Conservation (phyloP, 2,797 vertebrate species). For the Serranus cabrilla region DNA sequence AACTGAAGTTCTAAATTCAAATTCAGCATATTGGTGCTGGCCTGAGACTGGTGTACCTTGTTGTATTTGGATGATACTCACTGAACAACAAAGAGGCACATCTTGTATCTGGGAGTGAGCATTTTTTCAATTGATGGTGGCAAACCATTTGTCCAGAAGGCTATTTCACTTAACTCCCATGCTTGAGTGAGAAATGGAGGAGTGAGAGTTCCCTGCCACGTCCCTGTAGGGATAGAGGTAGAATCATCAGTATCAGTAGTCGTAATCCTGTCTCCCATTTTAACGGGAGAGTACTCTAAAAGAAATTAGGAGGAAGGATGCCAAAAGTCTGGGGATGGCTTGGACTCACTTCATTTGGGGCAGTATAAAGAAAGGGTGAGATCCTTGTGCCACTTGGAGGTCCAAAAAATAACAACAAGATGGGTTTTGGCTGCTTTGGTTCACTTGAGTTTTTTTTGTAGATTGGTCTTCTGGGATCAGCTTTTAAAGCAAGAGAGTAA, state of each 20-base stretch:
- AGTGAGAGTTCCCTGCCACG: constrained; percentile 16
- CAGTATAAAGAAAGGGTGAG: constrained; percentile 11
- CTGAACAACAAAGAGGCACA: constrained; percentile 13
- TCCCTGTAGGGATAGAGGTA: constrained; percentile 15
- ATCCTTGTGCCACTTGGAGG: constrained; percentile 4
- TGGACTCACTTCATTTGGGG: constrained; percentile 19
- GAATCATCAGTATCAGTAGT: not conserved
- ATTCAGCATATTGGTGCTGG: constrained; percentile 4
- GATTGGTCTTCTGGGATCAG: not conserved
- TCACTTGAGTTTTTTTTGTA: not conserved
- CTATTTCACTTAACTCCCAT: constrained; percentile 36
- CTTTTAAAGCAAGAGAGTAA: not conserved
- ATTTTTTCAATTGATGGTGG: constrained; percentile 30
- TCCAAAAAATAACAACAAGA: constrained; percentile 11
- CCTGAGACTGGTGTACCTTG: constrained; percentile 6
- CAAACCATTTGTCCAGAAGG: constrained; percentile 39
- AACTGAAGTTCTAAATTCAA: constrained; percentile 15
- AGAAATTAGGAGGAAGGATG: constrained; percentile 23
- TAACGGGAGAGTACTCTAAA: constrained; percentile 17
- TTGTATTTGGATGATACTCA: constrained; percentile 17
- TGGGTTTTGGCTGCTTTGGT: constrained; percentile 3
- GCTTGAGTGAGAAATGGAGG: constrained; percentile 31
- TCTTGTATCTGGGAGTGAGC: constrained; percentile 16
- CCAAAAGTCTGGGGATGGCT: constrained; percentile 22
- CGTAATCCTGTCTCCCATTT: constrained; percentile 14